Percentiles rank a stretch among this genome's conserved stretches.
Conservation (phyloP, 2,113 vertebrate genomes). For the Anthoscopus minutus region DNA sequence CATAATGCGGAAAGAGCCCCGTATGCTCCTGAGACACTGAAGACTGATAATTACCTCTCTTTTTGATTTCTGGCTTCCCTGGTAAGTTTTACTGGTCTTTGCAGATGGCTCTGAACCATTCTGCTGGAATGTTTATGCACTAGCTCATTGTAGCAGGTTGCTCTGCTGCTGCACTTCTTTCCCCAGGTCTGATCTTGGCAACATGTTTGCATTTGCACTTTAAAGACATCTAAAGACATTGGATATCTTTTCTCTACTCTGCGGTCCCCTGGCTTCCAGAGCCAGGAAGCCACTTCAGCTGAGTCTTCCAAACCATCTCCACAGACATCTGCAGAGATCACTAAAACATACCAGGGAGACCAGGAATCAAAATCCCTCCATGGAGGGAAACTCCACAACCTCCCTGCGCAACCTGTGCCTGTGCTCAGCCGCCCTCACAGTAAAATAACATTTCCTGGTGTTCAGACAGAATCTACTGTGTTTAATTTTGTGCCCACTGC, state of each 20-base stretch:
- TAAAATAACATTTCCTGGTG: background rate
- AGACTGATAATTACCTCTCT: background rate
- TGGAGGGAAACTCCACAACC: background rate
- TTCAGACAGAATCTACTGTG: background rate
- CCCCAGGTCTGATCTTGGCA: background rate
- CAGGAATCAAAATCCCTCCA: background rate
- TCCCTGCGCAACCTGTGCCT: background rate
- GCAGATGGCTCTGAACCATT: slow-evolving; percentile 19
- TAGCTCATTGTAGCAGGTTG: background rate
- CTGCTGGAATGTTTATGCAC: background rate
- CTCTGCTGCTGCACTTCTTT: background rate
- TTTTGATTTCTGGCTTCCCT: background rate
- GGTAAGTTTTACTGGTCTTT: background rate
- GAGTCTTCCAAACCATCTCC: background rate
- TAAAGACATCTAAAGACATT: background rate
- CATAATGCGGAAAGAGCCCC: background rate
- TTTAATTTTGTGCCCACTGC: background rate
- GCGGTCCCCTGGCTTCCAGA: background rate
- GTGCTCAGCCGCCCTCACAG: background rate
- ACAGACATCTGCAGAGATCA: background rate
- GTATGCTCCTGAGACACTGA: background rate
- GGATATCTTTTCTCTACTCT: background rate
- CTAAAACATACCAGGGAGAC: background rate
- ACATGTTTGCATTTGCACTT: background rate
- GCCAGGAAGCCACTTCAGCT: background rate